Evolutionary conservation across 2,113 vertebrate genomes (phyloP).

Genomic region (Megaceryle maxima): DNA sequence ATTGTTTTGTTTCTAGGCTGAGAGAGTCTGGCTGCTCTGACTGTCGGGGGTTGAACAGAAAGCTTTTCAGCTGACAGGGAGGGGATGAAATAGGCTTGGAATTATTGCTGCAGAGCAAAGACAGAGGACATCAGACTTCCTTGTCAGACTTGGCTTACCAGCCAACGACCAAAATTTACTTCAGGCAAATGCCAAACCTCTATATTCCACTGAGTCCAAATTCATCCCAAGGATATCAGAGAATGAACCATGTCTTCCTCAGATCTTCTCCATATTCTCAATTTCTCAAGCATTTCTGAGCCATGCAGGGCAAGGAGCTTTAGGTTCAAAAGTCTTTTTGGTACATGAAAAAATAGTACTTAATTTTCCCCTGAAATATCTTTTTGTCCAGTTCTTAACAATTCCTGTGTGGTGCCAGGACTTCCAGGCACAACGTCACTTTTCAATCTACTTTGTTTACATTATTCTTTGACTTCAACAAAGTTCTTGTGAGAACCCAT

Average conservation of each 20-base stretch:
- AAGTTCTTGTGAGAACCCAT: not conserved
- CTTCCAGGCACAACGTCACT: not conserved
- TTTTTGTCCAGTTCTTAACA: not conserved
- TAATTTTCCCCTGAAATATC: not conserved
- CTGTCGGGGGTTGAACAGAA: not conserved
- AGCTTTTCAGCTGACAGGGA: not conserved
- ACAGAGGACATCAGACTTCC: not conserved
- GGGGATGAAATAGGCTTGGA: not conserved
- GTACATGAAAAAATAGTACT: not conserved
- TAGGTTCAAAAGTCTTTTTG: not conserved
- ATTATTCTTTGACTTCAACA: not conserved
- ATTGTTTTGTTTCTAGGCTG: not conserved
- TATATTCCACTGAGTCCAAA: not conserved
- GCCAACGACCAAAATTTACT: not conserved
- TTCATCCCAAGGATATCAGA: not conserved
- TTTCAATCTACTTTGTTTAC: not conserved
- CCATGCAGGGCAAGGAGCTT: not conserved
- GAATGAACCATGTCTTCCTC: not conserved
- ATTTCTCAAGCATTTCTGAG: not conserved
- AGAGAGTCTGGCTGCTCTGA: not conserved
- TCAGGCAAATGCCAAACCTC: not conserved
- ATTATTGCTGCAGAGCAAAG: not conserved
- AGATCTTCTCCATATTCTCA: not conserved
- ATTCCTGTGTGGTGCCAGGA: not conserved
- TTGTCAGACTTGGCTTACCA: not conserved